Percentiles rank a stretch among this genome's conserved stretches.
Evolutionary conservation across 2,113 vertebrate genomes (phyloP).

Genomic region (Periophthalmus modestus): DNA sequence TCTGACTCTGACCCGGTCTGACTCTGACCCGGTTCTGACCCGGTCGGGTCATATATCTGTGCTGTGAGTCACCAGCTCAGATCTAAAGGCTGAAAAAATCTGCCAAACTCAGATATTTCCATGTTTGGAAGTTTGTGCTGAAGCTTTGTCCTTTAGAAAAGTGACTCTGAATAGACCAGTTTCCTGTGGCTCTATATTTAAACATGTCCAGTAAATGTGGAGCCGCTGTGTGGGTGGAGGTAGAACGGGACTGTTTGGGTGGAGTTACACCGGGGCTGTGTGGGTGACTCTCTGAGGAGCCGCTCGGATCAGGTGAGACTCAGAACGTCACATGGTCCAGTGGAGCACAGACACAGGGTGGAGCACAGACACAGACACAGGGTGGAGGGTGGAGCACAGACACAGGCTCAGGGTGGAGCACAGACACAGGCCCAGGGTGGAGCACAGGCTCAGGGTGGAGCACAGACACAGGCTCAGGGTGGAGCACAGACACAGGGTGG

Average conservation of each 20-base stretch:
- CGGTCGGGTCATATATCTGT: background rate
- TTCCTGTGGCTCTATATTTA: conserved; percentile 1
- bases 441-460: background rate
- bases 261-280: conserved; percentile 16
- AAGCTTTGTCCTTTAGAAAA: background rate
- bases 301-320: background rate
- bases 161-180: background rate
- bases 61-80: background rate
- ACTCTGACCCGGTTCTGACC: no score
- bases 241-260: conserved; percentile 24
- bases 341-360: background rate
- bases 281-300: conserved; percentile 16
- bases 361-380: background rate
- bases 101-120: background rate
- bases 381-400: no score
- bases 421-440: no score
- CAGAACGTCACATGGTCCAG: background rate
- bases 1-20: background rate
- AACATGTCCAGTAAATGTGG: background rate
- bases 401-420: conserved; percentile 4
- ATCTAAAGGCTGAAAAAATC: background rate
- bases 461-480: no score
- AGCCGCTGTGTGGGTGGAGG: conserved; percentile 20
- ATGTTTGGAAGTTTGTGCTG: background rate
- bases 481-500: background rate